phyloP scores from a whole-genome alignment of 2,797 vertebrate species.

The Falco naumanni region DNA sequence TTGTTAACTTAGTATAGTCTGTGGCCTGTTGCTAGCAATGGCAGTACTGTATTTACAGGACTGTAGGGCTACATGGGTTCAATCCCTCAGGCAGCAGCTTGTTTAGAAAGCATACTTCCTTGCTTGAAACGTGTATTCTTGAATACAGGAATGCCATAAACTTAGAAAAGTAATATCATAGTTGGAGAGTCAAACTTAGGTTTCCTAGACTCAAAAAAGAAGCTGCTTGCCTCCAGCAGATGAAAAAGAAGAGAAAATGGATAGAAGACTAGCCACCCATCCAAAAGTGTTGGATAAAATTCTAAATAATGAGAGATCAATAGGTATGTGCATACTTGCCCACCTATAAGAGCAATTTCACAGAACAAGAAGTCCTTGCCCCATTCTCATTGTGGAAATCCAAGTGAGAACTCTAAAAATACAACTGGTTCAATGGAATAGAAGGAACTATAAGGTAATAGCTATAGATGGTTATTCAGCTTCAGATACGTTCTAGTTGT shows the following conservation, averaged over 20 bases:
- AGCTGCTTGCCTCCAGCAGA: neutral
- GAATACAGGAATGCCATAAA: neutral
- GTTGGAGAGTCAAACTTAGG: neutral
- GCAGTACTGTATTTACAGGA: neutral
- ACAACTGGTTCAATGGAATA: neutral
- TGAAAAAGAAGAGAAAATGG: neutral
- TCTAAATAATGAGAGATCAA: neutral
- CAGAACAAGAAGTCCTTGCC: neutral
- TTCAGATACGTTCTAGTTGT: neutral
- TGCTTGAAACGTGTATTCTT: neutral
- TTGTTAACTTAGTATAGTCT: neutral
- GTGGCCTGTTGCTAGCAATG: neutral
- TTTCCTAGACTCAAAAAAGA: neutral
- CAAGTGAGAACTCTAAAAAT: neutral
- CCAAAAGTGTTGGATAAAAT: neutral
- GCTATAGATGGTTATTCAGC: neutral
- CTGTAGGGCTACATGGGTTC: neutral
- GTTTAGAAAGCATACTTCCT: neutral
- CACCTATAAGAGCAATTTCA: neutral
- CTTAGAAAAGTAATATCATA: neutral
- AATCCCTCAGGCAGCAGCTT: neutral
- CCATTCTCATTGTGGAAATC: neutral
- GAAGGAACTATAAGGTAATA: neutral
- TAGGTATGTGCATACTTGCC: neutral
- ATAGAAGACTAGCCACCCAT: neutral